These are phyloP conservation scores for Poecilia wingei DNA, from an alignment of 2,797 vertebrate species.

Conservation along the genomic window DNA sequence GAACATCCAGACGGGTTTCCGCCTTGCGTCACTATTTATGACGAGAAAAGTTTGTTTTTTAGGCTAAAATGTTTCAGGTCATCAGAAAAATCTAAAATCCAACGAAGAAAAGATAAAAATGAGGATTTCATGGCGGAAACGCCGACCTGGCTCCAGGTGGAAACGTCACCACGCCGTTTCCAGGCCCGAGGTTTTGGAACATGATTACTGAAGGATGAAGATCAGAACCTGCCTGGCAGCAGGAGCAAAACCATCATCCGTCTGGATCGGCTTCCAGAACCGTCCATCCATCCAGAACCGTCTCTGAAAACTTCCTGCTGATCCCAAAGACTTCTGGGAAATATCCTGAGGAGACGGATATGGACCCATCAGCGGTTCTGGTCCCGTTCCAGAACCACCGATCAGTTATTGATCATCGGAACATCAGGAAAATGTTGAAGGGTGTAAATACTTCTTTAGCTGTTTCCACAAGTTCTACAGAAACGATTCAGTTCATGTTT, in stretches of 20 bases:
- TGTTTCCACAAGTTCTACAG: conserved; percentile 13
- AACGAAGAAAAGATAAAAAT: background rate
- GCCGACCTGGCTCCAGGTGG: no score
- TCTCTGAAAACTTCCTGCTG: background rate
- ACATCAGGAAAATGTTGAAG: background rate
- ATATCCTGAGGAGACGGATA: background rate
- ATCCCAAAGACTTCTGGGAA: background rate
- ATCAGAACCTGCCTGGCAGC: background rate
- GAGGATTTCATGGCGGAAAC: background rate
- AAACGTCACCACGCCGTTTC: no score
- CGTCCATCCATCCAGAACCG: no score
- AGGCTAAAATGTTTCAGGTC: background rate
- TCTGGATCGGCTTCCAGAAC: background rate
- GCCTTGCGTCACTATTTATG: background rate
- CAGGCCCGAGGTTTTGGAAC: background rate
- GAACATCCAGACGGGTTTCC: background rate
- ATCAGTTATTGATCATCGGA: background rate
- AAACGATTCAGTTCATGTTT: background rate
- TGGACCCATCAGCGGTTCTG: background rate
- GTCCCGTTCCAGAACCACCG: background rate
- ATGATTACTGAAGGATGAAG: background rate
- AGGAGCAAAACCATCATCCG: background rate
- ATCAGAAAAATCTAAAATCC: background rate
- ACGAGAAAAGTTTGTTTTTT: no score
- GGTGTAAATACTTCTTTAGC: background rate